Conservation (phyloP, 2,888 invertebrate genomes). For the Brachypalpus laphriformis region DNA sequence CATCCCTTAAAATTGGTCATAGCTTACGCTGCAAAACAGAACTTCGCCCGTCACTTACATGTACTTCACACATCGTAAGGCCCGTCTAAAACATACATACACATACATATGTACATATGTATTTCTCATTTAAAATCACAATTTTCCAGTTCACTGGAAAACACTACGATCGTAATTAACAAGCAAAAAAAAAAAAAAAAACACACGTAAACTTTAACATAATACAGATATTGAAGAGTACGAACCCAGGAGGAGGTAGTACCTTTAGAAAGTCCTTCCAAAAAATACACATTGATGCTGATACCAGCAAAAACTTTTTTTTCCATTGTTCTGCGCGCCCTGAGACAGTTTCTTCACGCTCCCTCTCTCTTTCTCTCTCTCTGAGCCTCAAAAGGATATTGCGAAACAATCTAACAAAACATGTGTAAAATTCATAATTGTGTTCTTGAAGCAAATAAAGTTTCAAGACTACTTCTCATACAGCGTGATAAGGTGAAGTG, state of each 20-base stretch:
- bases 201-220: neutral
- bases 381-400: neutral
- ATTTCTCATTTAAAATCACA: neutral
- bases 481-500: slow-evolving; percentile 13
- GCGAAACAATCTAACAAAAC: slow-evolving; percentile 28
- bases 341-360: no score
- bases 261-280: neutral
- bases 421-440: slow-evolving; percentile 38
- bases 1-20: slow-evolving; percentile 7
- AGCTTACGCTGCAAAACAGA: neutral
- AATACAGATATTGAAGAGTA: neutral
- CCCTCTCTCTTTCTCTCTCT: neutral
- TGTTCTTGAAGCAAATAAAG: slow-evolving; percentile 3
- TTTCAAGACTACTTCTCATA: neutral
- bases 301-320: neutral
- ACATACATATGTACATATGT: no score
- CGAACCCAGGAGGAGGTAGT: neutral
- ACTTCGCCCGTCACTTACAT: neutral
- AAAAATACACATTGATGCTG: neutral
- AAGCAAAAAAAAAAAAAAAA: neutral
- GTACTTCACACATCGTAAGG: neutral
- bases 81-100: no score
- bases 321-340: neutral
- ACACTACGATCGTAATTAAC: slow-evolving; percentile 18
- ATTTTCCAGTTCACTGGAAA: slow-evolving; percentile 26